phyloP scores from a whole-genome alignment of 1,140 invertebrate genomes.

The Sycobia sp. region DNA sequence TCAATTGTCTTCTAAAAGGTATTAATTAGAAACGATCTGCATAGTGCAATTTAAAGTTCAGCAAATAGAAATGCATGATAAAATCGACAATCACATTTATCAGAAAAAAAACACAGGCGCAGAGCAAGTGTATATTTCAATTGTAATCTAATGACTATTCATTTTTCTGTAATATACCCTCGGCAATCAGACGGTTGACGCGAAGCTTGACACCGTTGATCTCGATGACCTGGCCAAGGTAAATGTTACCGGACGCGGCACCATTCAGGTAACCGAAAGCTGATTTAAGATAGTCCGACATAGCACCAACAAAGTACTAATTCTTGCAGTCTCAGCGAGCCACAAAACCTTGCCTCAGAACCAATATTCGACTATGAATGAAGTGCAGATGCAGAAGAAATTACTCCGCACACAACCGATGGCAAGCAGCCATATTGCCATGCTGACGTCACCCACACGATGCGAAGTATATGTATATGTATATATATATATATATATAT shows the following conservation, averaged over 20 bases:
- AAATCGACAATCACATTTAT: too few relatives aligned
- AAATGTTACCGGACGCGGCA: conserved; percentile 69
- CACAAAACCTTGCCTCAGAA: neutral
- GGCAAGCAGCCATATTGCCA: conserved; percentile 56
- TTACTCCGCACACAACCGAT: conserved; percentile 49
- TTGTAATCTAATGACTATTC: too few relatives aligned
- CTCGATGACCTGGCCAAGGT: conserved; percentile 89
- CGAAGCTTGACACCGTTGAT: conserved; percentile 86
- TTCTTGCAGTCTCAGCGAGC: neutral
- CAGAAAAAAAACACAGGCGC: too few relatives aligned
- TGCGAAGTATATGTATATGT: too few relatives aligned
- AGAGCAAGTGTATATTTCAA: too few relatives aligned
- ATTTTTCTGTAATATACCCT: conserved; percentile 81
- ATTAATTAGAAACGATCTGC: too few relatives aligned
- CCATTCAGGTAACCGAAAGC: conserved; percentile 57
- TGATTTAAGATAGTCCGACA: conserved; percentile 59
- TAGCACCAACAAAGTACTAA: conserved; percentile 23
- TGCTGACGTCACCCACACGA: conserved; percentile 46
- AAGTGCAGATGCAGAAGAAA: too few relatives aligned
- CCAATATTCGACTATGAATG: neutral
- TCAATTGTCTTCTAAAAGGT: too few relatives aligned
- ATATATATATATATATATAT: too few relatives aligned
- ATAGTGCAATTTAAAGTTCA: too few relatives aligned
- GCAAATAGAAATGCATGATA: too few relatives aligned
- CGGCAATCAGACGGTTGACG: conserved; percentile 89